Base-by-base conservation (phyloP, 2,888 invertebrate species). In the Conomelus anceps region DNA sequence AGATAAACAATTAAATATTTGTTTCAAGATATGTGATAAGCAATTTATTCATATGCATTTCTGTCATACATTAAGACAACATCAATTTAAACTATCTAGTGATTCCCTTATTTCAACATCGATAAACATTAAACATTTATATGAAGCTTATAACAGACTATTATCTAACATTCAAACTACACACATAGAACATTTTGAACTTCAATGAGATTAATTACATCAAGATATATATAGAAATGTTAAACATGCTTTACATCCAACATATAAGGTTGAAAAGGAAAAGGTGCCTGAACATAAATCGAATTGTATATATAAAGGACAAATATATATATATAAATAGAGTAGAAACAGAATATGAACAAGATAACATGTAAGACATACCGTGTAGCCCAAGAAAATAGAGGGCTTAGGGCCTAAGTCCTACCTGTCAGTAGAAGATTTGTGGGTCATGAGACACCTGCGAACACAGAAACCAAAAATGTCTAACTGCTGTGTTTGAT, bases 381-480 rank as follows among this genome's bases (percentile, higher is more conserved):
- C 88, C 88, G 88, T 88, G 23, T 63, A 29, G 41, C 84, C 84
- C 34, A 34, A 34, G 34, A 34, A 34, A 34, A 34, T 34, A 34
- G 34, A 34, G 34, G 84, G 85, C 88, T 26, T 85, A 26, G 26
- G 84, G 26, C 23, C 88, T 85, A 29, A 85, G 88, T 85, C 92
- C 91, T 92, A 92, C 92, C 92, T 92, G 91, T 92, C 92, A 90
- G 92, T 23, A 24, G 86, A 91, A 90, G 92, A 91, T 91, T 92
- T 92, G 92, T 92, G 92, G 90, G 92, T 92, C 91, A 92, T 92
- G 92, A 92, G 92, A 91, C 92, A 92, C 92, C 92, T 92, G 92
- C 90, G 91, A 92, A 92, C 91, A 92, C 91, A 91, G 92, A 91
- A 92, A 91, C 91, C 91, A 92, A 91, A 91, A 91, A 90, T 91